These are phyloP conservation scores for Drosophila navojoa DNA, from an alignment of 1,140 invertebrate species.

Conservation along the genomic window DNA sequence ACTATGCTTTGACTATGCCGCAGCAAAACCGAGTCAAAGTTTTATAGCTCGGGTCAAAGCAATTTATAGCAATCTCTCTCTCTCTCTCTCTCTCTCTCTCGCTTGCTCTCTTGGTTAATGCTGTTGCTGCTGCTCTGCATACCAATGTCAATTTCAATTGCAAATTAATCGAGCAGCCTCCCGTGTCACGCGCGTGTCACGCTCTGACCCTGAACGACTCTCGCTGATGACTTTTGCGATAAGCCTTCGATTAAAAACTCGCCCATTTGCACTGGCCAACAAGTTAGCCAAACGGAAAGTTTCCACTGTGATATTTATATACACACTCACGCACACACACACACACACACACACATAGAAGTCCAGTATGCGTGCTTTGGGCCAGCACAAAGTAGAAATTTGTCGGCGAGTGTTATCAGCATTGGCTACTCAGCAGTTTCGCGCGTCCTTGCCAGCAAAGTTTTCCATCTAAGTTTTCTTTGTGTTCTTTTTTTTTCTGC, in stretches of 20 bases:
- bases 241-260: slow-evolving; percentile 66
- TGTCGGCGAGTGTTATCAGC: slow-evolving; percentile 19
- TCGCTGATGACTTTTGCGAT: slow-evolving; percentile 38
- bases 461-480: slow-evolving; percentile 8
- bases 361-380: too few relatives aligned
- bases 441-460: slow-evolving; percentile 29
- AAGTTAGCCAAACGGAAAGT: too few relatives aligned
- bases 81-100: not conserved
- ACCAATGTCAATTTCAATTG: slow-evolving; percentile 75
- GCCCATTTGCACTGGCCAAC: slow-evolving; percentile 4
- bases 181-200: slow-evolving; percentile 6
- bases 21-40: too few relatives aligned
- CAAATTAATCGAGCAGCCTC: slow-evolving; percentile 62
- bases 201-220: slow-evolving; percentile 30
- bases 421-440: slow-evolving; percentile 38
- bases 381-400: too few relatives aligned
- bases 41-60: slow-evolving; percentile 27
- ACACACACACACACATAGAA: too few relatives aligned
- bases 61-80: slow-evolving; percentile 54
- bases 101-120: not conserved
- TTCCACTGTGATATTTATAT: too few relatives aligned
- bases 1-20: too few relatives aligned
- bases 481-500: not conserved
- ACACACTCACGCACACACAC: too few relatives aligned
- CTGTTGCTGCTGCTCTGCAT: slow-evolving; percentile 53